Evolutionary conservation across 30 jellyfish, hydroid and myxozoan genomes (phyloP), one percentile per base, ranked within the genome.

Genomic region (Cassiopea xamachana): DNA sequence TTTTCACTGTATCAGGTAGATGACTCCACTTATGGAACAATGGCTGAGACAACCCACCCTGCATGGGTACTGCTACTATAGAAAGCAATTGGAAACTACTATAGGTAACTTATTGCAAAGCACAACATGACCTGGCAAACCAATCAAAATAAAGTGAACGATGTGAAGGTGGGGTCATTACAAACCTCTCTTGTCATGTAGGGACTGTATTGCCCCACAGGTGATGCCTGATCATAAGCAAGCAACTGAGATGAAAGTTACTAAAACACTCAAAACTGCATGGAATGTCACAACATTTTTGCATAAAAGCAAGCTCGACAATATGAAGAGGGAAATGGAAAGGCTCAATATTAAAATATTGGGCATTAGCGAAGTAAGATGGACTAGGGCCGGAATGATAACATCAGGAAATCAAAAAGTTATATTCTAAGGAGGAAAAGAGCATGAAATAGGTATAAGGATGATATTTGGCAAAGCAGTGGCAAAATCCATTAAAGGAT

Each of bases 281-380:
- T 78, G 87, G 75, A 78, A 78, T 14, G 87, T 51, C 16, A 43
- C 76, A 60, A 78, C 87, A 78, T 10, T 78, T 50, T 51, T 12
- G 1, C 75, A 78, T 17, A 58, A 45, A 13, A 75, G 87, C 16
- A 78, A 78, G 46, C 75, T 78, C 48, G 74, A 75, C 46, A 75
- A 75, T n/a, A 59, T 75, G 17, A 44, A 44, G 71, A 3, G 1
- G 51, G 87, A 78, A 16, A 50, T 47, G 74, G 75, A n/a, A 75
- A 78, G 74, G 18, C 1, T 47, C 51, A 50, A 48, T n/a, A 50
- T 78, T 4, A 50, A 50, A 48, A 50, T 78, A 9, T 51, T 78
- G 45, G 87, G 87, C 15, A 14, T 48, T 18, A 7, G 87, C 14
- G 87, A 78, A 78, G 27, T 46, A 43, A 14, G 87, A 46, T 78